Percentiles rank a stretch among this genome's conserved stretches.
phyloP scores from a whole-genome alignment of 2,888 invertebrate species.

The Spodoptera littoralis region DNA sequence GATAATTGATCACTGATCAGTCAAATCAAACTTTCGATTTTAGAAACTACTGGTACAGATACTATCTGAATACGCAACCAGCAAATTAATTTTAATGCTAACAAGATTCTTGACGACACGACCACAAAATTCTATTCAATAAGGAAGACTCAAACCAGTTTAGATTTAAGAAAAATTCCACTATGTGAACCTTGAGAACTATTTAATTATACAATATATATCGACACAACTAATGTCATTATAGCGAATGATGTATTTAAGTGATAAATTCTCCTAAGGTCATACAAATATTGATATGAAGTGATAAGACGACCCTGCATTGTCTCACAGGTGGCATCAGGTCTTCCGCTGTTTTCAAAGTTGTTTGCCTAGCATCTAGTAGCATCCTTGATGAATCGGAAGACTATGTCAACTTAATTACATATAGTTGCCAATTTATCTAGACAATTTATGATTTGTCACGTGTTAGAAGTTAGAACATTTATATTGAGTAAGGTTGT shows the following conservation, averaged over 20 bases:
- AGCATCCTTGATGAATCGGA: constrained; percentile 34
- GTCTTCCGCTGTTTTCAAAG: constrained; percentile 58
- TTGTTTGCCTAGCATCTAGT: constrained; percentile 40
- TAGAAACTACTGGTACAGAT: neutral
- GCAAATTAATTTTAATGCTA: constrained; percentile 25
- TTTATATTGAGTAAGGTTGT: no score
- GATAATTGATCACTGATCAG: no score
- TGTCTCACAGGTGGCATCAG: constrained; percentile 65
- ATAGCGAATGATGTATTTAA: constrained; percentile 45
- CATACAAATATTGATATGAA: constrained; percentile 74
- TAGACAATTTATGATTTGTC: no score
- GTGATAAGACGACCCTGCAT: constrained; percentile 80
- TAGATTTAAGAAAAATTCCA: constrained; percentile 53
- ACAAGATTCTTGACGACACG: constrained; percentile 7
- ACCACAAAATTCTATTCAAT: constrained; percentile 20
- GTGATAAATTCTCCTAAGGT: constrained; percentile 75
- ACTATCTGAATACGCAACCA: neutral
- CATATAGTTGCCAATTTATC: no score
- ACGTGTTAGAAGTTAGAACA: no score
- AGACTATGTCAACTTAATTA: constrained; percentile 4
- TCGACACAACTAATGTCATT: constrained; percentile 37
- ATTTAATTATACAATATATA: constrained; percentile 51
- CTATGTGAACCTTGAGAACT: constrained; percentile 46
- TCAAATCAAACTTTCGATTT: constrained; percentile 24
- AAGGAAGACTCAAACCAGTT: constrained; percentile 56